Conservation (phyloP, 2,797 vertebrate genomes). For the Acipenser transmontanus region DNA sequence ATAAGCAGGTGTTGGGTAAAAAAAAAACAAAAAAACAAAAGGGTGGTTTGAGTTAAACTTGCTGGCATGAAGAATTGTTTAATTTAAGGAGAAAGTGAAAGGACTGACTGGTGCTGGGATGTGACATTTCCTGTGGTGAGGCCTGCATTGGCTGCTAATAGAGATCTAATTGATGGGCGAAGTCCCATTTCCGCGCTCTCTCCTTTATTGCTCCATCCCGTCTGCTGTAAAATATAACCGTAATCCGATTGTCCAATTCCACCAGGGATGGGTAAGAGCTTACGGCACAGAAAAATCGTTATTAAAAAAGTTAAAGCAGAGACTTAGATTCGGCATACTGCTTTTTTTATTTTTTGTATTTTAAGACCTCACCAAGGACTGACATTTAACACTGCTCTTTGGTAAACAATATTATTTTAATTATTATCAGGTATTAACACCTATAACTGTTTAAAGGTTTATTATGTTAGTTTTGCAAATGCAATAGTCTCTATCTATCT, state of each 20-base stretch:
- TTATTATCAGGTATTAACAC: slow-evolving; percentile 44
- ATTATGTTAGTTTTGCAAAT: slow-evolving; percentile 1
- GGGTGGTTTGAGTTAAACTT: slow-evolving; percentile 60
- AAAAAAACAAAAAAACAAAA: slow-evolving; percentile 45
- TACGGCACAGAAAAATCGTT: slow-evolving; percentile 85
- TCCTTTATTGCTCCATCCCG: slow-evolving; percentile 97
- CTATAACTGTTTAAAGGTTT: not conserved
- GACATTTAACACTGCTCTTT: slow-evolving; percentile 45
- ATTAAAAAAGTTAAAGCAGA: slow-evolving; percentile 96
- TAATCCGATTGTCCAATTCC: slow-evolving; percentile 98
- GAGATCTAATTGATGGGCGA: slow-evolving; percentile 98
- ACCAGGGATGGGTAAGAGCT: slow-evolving; percentile 89
- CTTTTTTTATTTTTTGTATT: slow-evolving; percentile 26
- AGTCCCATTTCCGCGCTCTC: slow-evolving; percentile 94
- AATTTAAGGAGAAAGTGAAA: slow-evolving; percentile 55
- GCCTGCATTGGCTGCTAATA: slow-evolving; percentile 96
- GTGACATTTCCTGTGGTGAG: slow-evolving; percentile 92
- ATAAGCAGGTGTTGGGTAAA: slow-evolving; percentile 51
- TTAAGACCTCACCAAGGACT: slow-evolving; percentile 37
- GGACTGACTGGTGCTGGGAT: slow-evolving; percentile 57
- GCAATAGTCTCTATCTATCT: too few species aligned
- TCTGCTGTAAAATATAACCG: slow-evolving; percentile 97
- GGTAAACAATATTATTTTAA: slow-evolving; percentile 23
- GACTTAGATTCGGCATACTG: slow-evolving; percentile 70
- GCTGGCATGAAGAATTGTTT: slow-evolving; percentile 82